Conservation (phyloP, 2,888 invertebrate genomes). For the Pollenia amentaria region DNA sequence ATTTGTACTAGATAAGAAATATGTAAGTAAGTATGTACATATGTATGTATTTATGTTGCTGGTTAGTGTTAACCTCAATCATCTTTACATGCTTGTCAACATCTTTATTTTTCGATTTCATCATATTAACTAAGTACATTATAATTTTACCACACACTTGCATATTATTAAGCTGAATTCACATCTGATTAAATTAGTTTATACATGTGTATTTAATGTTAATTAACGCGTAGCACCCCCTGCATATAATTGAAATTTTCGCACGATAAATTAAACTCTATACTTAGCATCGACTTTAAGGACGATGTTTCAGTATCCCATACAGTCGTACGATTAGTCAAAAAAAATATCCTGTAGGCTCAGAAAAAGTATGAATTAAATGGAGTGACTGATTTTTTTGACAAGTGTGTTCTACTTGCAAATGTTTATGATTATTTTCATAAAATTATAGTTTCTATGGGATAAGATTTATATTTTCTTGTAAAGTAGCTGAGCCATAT, state of each 20-base stretch:
- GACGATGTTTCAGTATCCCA: no score
- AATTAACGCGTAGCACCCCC: neutral
- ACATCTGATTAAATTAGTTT: no score
- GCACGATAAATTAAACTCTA: neutral
- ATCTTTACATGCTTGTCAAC: neutral
- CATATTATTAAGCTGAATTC: neutral
- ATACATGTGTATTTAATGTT: neutral
- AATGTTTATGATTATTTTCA: no score
- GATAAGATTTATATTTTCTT: no score
- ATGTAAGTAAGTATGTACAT: no score
- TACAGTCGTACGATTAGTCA: no score
- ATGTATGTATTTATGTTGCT: neutral
- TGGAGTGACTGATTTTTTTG: no score
- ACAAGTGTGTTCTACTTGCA: no score
- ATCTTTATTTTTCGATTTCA: slow-evolving; percentile 16
- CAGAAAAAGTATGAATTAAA: no score
- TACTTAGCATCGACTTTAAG: neutral
- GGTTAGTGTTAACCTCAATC: neutral
- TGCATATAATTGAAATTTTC: neutral
- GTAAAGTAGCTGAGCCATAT: no score
- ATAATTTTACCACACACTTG: neutral
- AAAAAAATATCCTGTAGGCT: no score
- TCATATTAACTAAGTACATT: neutral
- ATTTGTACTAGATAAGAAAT: slow-evolving; percentile 80
- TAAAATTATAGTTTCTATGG: no score